Evolutionary conservation across 1,140 invertebrate species (phyloP), one percentile per base, ranked within the genome.

Genomic region (Drosophila ironensis): DNA sequence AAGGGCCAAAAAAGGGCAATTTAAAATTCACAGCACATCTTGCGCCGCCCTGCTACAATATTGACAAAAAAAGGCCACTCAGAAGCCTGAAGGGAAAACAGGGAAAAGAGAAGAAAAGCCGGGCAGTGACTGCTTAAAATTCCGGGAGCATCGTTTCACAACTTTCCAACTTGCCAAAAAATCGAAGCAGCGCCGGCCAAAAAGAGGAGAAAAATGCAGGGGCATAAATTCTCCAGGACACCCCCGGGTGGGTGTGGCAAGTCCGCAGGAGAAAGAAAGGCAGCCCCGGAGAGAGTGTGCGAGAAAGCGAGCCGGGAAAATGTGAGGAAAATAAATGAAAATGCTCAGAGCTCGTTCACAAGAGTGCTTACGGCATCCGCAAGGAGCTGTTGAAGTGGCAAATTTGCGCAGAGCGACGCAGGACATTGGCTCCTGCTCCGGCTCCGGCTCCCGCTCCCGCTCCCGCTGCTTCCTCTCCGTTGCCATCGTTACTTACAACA

Each of bases 331-430:
- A 86, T 86, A 86, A 86, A 86, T 86, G 81, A 87, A 86, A 86
- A 86, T 87, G 74, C 74, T 88, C 84, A 88, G 82, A 88, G 87
- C 87, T 88, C 87, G 87, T 88, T 88, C 87, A 88, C 77, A 88
- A 80, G 76, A 86, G 87, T 80, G 87, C 87, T 88, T 87, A 88
- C 87, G 87, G 87, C 87, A 72, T 88, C 77, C 87, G 72, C 81
- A 87, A 88, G 87, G 81, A 88, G 87, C 82, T 88, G 87, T 88
- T 88, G 87, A 88, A 88, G 87, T 88, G 87, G 87, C 87, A 88
- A 88, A 88, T 88, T 88, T 88, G 87, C 87, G 72, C 87, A 88
- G 59, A 88, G 78, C 87, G 78, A 64, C 82, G 87, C 76, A 86
- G 60, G 60, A 64, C 60, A 64, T 6, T 33, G 28, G 12, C 28